Base-by-base conservation (phyloP, 2,797 vertebrate genomes). In the Ceryle rudis region DNA sequence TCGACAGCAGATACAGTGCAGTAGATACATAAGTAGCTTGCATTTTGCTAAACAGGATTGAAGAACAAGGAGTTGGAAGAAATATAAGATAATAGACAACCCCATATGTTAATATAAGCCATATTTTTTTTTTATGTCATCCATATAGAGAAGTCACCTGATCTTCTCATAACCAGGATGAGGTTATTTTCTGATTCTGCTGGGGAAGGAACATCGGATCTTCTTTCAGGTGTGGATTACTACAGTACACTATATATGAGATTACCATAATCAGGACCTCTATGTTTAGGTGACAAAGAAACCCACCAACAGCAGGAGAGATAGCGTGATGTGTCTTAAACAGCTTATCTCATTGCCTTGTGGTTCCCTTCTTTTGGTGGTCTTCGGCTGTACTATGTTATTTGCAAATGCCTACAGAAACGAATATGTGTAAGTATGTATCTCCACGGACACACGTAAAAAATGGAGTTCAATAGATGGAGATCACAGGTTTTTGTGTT, bases 1-100 rank as follows among this genome's bases (percentile, higher is more conserved):
- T 90, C 93, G 58, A 84, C 80, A 91, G 64, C 51, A 81, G 28
- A 73, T 54, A 88, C 39, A 86, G 86, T 73, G 35, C 28, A 57
- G 31, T 37, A 71, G 70, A 17, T 65, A 67, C 31, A 37, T 58
- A 83, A 74, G n/a, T 69, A 37, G 4, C 41, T 78, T 81, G 25
- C 13, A 47, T 64, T 83, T 79, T 74, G n/a, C 26, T 79, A 66
- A 86, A 74, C 17, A 79, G 35, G 9, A 14, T 16, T 77, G 62
- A 72, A 71, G 52, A 52, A 61, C 17, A 88, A 86, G 17, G 19
- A 23, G 0, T 60, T 26, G 72, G 42, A 81, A 92, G 42, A 90
- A 84, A 83, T 17, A 42, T 4, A 55, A 66, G 23, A 28, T 51
- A 33, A 28, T 16, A 87, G 55, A 61, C 11, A 62, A 70, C 61